A percentile compares a stretch with the other conserved stretches of the same genome.
Conservation (phyloP, 2,113 vertebrate species). For the Physeter macrocephalus region DNA sequence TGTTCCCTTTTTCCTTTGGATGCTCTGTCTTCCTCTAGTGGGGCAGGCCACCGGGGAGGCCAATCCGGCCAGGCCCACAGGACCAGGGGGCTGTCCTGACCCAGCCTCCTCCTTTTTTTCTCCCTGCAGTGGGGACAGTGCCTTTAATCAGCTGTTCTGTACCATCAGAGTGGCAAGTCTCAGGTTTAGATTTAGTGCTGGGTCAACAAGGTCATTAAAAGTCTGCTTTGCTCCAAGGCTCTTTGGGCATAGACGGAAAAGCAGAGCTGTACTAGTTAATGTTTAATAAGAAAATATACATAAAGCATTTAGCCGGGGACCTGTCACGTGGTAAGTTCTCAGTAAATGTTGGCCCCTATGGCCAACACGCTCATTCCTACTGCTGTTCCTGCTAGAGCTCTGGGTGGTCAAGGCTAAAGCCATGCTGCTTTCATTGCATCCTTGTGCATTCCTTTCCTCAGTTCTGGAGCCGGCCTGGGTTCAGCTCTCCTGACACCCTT, state of each 20-base stretch:
- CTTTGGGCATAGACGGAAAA: not conserved
- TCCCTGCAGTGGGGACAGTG: not conserved
- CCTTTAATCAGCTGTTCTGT: not conserved
- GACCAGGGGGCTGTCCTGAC: not conserved
- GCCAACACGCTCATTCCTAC: not conserved
- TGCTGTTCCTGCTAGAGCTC: not conserved
- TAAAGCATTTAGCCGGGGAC: not conserved
- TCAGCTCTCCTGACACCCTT: not conserved
- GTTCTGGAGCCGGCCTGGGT: not conserved
- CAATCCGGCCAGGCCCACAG: not conserved
- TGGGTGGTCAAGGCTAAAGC: not conserved
- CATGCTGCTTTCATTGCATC: not conserved
- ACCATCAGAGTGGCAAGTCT: not conserved
- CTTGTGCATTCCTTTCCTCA: not conserved
- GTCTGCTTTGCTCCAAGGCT: not conserved
- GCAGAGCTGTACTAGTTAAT: not conserved
- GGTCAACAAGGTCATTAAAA: not conserved
- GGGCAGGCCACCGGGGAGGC: accelerated
- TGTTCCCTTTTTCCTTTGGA: not conserved
- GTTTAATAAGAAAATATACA: not conserved
- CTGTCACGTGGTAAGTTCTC: not conserved
- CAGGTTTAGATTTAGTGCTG: not conserved
- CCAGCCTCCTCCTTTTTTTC: not conserved
- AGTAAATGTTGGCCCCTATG: accelerated
- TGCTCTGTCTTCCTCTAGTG: not conserved